Conservation (phyloP, 1,140 invertebrate species). For the Drosophila neocordata region DNA sequence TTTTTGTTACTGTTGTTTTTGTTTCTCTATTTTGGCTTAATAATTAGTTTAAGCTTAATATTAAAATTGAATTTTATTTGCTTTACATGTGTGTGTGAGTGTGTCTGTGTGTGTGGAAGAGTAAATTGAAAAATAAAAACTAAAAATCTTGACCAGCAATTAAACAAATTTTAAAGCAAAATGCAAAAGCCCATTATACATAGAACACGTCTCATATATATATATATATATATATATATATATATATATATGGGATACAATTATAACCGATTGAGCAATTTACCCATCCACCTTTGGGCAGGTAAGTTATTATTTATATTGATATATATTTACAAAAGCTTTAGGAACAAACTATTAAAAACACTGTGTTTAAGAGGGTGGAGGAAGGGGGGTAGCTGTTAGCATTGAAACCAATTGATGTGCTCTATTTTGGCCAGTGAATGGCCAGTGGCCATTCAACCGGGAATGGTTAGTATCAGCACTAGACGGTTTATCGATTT, state of each 20-base stretch:
- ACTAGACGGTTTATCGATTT: slow-evolving; percentile 58
- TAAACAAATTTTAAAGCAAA: slow-evolving; percentile 45
- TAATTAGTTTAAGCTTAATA: slow-evolving; percentile 20
- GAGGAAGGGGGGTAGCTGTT: slow-evolving; percentile 24
- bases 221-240: slow-evolving; percentile 8
- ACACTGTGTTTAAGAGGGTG: slow-evolving; percentile 34
- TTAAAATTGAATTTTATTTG: slow-evolving; percentile 6
- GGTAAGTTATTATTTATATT: slow-evolving; percentile 25
- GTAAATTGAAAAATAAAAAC: background rate
- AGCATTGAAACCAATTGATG: slow-evolving; percentile 69
- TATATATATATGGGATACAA: slow-evolving; percentile 10
- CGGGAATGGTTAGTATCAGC: slow-evolving; percentile 31
- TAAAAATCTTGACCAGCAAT: slow-evolving; percentile 72
- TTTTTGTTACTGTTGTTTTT: slow-evolving; percentile 16
- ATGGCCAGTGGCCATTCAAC: slow-evolving; percentile 39
- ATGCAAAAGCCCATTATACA: background rate
- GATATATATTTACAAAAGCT: slow-evolving; percentile 55
- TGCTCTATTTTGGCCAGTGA: slow-evolving; percentile 39
- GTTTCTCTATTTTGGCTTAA: slow-evolving; percentile 18
- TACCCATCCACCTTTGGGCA: background rate
- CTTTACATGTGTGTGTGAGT: slow-evolving; percentile 4
- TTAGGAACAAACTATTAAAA: slow-evolving; percentile 75
- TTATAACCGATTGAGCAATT: slow-evolving; percentile 7
- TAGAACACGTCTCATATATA: background rate
- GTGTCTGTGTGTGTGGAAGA: background rate